These are phyloP conservation scores for Chrysopa pallens DNA, from an alignment of 1,140 invertebrate genomes.

Conservation along the genomic window DNA sequence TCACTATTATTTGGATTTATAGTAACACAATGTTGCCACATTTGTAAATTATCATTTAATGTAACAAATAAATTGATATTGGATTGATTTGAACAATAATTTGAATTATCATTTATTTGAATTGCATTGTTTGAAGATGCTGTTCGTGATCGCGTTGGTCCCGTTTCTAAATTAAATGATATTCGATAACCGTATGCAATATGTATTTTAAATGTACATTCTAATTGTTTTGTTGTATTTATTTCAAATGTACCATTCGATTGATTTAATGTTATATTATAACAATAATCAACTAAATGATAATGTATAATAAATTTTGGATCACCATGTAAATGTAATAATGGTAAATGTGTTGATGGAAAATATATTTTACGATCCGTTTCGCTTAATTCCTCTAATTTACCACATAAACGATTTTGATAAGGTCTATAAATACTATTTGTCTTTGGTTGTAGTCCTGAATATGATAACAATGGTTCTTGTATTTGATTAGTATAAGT, in stretches of 20 bases:
- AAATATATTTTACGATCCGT: conserved; percentile 33
- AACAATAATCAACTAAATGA: conserved; percentile 41
- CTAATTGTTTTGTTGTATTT: conserved; percentile 27
- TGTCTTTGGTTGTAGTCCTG: background rate
- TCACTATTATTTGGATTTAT: conserved; percentile 29
- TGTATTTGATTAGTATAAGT: too few relatives aligned
- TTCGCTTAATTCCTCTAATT: conserved; percentile 37
- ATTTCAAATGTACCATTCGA: conserved; percentile 38
- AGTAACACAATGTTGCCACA: conserved; percentile 34
- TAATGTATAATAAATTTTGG: conserved; percentile 38
- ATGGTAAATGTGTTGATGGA: conserved; percentile 22
- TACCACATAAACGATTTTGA: conserved; percentile 29
- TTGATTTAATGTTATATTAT: conserved; percentile 36
- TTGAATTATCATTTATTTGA: conserved; percentile 5
- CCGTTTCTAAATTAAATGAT: conserved; percentile 31
- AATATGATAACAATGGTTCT: background rate
- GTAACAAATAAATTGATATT: conserved; percentile 27
- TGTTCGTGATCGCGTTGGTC: conserved; percentile 4
- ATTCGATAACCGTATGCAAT: conserved; percentile 41
- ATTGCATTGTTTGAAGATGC: background rate
- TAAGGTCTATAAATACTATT: background rate
- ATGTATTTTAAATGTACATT: conserved; percentile 41
- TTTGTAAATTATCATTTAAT: conserved; percentile 30
- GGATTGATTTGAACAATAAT: conserved; percentile 10
- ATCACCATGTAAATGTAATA: conserved; percentile 30